A percentile compares a stretch with the other conserved stretches of the same genome.
Conservation (phyloP, 1,140 invertebrate species). For the Wiebesia pumilae region DNA sequence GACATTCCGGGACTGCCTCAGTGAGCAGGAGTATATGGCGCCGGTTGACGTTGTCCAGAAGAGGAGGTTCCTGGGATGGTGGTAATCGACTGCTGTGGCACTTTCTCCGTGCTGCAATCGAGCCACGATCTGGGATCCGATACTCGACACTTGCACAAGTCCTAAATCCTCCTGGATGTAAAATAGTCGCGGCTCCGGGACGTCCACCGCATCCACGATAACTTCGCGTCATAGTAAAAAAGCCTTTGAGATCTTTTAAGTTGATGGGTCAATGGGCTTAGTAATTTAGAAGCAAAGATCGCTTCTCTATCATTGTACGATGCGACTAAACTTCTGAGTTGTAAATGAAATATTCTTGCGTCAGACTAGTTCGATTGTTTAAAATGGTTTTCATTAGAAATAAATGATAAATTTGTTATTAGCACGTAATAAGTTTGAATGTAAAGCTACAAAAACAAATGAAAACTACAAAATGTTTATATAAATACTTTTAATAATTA, state of each 20-base stretch:
- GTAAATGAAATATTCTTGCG: too few relatives aligned
- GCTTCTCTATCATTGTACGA: too few relatives aligned
- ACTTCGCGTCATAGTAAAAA: not conserved
- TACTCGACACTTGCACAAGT: not conserved
- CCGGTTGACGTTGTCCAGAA: constrained; percentile 11
- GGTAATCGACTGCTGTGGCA: constrained; percentile 10
- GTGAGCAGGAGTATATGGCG: not conserved
- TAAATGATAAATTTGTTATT: too few relatives aligned
- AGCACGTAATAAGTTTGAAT: too few relatives aligned
- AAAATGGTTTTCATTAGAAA: too few relatives aligned
- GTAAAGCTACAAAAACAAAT: too few relatives aligned
- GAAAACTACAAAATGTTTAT: too few relatives aligned
- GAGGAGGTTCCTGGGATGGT: not conserved
- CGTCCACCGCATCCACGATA: not conserved
- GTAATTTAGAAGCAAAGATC: not conserved
- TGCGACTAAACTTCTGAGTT: too few relatives aligned
- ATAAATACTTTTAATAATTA: too few relatives aligned
- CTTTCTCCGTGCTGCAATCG: not conserved
- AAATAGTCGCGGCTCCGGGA: not conserved
- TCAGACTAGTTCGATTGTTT: too few relatives aligned
- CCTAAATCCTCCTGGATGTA: constrained; percentile 11
- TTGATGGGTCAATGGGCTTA: not conserved
- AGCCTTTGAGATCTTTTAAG: not conserved
- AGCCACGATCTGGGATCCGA: not conserved
- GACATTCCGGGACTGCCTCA: not conserved